Percentiles rank a stretch among this genome's conserved stretches.
phyloP scores from a whole-genome alignment of 2,888 invertebrate genomes.

The Caenorhabditis afra region DNA sequence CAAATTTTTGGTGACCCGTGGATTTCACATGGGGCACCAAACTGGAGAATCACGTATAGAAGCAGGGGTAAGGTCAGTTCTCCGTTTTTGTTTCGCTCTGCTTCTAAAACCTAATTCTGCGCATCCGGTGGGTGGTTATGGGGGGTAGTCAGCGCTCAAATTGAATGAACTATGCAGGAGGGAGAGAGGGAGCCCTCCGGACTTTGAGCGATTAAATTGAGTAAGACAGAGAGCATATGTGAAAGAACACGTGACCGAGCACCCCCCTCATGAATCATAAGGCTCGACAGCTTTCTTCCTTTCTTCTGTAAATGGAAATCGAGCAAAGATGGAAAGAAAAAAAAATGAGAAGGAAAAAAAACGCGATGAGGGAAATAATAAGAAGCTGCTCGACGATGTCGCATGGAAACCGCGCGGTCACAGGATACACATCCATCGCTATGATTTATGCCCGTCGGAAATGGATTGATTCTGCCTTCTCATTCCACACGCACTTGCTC shows the following conservation, averaged over 20 bases:
- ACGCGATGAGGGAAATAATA: not conserved
- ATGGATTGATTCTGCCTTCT: constrained; percentile 36
- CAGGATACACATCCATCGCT: constrained; percentile 12
- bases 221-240: no score
- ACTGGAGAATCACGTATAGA: not conserved
- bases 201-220: constrained; percentile 14
- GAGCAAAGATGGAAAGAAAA: not conserved
- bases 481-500: constrained; percentile 38
- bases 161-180: constrained; percentile 43
- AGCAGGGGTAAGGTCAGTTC: not conserved
- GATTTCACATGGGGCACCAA: constrained; percentile 4
- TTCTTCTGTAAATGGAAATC: no score
- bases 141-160: constrained; percentile 39
- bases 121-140: constrained; percentile 13
- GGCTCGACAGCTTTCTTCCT: no score
- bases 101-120: constrained; percentile 38
- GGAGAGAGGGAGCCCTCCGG: not conserved
- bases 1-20: not conserved
- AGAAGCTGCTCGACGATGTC: not conserved
- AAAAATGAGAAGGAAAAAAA: not conserved
- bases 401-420: constrained; percentile 22
- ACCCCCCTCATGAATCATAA: no score
- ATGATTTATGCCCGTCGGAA: constrained; percentile 54
- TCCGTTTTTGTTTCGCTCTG: not conserved
- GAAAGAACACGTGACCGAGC: not conserved